phyloP scores from a whole-genome alignment of 2,888 invertebrate genomes.

The Scrobipalpa costella region DNA sequence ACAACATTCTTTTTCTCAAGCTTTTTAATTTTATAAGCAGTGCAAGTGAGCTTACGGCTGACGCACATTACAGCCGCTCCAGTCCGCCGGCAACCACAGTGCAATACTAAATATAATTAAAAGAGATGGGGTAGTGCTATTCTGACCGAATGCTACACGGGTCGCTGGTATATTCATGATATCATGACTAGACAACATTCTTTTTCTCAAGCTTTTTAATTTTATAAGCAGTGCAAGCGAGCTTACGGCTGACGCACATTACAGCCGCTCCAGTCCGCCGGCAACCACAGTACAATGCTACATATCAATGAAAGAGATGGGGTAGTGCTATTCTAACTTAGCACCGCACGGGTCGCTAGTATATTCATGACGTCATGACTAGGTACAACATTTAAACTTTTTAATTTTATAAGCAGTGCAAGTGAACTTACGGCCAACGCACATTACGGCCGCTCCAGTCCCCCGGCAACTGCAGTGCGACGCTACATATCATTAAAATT shows the following conservation, averaged over 20 bases:
- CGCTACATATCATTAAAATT: conserved; percentile 68
- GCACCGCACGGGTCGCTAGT: too few species aligned
- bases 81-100: conserved; percentile 53
- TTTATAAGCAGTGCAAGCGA: not conserved
- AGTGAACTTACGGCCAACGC: not conserved
- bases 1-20: not conserved
- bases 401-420: not conserved
- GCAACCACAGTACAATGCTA: conserved; percentile 66
- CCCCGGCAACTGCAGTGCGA: conserved; percentile 60
- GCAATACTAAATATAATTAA: conserved; percentile 69
- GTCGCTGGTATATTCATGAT: too few species aligned
- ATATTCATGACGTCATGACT: too few species aligned
- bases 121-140: too few species aligned
- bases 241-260: not conserved
- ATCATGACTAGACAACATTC: too few species aligned
- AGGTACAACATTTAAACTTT: not conserved
- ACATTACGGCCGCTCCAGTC: not conserved
- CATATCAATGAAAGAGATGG: conserved; percentile 69
- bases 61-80: not conserved
- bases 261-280: not conserved
- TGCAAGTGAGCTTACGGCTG: not conserved
- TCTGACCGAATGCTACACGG: too few species aligned
- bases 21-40: not conserved
- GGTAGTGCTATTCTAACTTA: too few species aligned
- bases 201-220: not conserved